Conservation (phyloP, 2,797 vertebrate species). For the Oryzias dopingdopingensis region DNA sequence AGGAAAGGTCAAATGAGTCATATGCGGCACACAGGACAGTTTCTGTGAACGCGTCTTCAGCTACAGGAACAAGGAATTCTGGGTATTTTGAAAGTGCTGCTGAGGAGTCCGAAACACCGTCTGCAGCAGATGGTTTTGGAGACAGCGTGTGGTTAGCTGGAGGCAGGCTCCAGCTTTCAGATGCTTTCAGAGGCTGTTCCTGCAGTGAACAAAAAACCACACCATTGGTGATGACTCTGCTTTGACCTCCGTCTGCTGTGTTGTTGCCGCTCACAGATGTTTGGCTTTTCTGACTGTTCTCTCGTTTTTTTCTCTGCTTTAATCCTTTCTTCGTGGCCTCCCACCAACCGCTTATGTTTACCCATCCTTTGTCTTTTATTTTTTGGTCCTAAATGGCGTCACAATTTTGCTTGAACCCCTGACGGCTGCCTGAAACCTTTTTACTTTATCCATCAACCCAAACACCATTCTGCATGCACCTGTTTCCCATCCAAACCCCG, state of each 20-base stretch:
- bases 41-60: too few species aligned
- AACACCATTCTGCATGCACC: conserved; percentile 21
- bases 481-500: conserved; percentile 12
- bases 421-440: conserved; percentile 33
- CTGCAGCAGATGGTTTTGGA: conserved; percentile 59
- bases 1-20: too few species aligned
- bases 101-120: conserved; percentile 43
- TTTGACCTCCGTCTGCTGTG: conserved; percentile 38
- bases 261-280: conserved; percentile 44
- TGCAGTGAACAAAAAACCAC: conserved; percentile 2
- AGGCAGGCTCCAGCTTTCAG: conserved; percentile 13
- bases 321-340: conserved; percentile 49
- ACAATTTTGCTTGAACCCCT: conserved; percentile 14
- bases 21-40: too few species aligned
- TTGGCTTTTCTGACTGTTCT: conserved; percentile 48
- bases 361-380: conserved; percentile 14
- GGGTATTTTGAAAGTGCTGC: too few species aligned
- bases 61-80: too few species aligned
- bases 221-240: conserved; percentile 21
- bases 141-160: conserved; percentile 39
- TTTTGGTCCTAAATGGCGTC: conserved; percentile 5
- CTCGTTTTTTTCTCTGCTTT: conserved; percentile 38
- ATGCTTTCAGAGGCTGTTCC: conserved; percentile 12
- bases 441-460: conserved; percentile 20
- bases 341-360: conserved; percentile 37